Evolutionary conservation across 2,113 vertebrate genomes (phyloP).

Genomic region (Oceanodroma tethys): DNA sequence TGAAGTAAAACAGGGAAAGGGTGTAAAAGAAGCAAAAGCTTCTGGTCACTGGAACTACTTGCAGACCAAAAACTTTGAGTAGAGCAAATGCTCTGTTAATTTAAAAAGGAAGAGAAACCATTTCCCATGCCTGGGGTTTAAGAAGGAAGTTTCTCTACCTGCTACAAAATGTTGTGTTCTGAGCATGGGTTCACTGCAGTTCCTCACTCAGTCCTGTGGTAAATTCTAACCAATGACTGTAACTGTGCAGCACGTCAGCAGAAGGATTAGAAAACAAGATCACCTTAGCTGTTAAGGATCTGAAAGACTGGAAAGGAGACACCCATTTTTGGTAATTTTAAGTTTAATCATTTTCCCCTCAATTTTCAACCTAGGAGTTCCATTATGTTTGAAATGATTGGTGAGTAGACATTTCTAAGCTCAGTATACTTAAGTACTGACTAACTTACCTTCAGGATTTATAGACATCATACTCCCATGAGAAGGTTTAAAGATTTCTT

Average conservation of each 20-base stretch:
- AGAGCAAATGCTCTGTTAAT: neutral
- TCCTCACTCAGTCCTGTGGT: neutral
- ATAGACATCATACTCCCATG: neutral
- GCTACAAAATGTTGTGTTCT: neutral
- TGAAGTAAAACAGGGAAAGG: neutral
- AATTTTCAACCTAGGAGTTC: neutral
- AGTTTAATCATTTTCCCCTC: neutral
- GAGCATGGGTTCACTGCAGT: neutral
- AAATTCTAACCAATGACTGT: neutral
- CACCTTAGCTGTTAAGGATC: neutral
- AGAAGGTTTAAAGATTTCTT: neutral
- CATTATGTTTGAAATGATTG: neutral
- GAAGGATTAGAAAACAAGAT: neutral
- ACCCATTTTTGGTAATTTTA: neutral
- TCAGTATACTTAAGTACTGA: neutral
- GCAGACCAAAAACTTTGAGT: neutral
- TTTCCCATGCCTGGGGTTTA: neutral
- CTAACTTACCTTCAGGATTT: neutral
- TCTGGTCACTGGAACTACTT: neutral
- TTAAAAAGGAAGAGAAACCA: neutral
- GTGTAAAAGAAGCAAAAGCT: neutral
- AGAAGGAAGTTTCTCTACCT: conserved; percentile 10
- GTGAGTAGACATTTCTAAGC: neutral
- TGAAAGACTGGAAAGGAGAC: neutral
- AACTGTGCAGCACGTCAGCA: neutral